Percentiles rank a stretch among this genome's conserved stretches.
phyloP scores from a whole-genome alignment of 2,888 invertebrate genomes.

The Aleiodes testaceus region DNA sequence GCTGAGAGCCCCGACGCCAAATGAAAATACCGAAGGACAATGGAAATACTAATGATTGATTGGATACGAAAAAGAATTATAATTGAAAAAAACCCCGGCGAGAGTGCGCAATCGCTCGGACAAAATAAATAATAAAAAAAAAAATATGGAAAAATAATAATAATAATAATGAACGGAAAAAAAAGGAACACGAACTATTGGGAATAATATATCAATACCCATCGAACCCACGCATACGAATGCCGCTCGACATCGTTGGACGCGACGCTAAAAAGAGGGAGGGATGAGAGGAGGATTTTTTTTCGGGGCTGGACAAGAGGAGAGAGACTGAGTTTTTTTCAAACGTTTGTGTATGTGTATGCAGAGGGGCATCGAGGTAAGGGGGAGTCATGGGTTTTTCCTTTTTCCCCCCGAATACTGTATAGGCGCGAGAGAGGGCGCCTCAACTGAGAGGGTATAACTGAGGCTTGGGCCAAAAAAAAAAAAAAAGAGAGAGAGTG shows the following conservation, averaged over 20 bases:
- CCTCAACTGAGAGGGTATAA: slow-evolving; percentile 34
- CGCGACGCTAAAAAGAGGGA: slow-evolving; percentile 31
- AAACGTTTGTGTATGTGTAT: slow-evolving; percentile 31
- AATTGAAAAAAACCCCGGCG: slow-evolving; percentile 72
- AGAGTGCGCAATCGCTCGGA: slow-evolving; percentile 54
- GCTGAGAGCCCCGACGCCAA: slow-evolving; percentile 65
- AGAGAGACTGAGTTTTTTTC: slow-evolving; percentile 38
- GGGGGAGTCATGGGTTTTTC: not conserved
- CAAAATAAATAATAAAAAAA: slow-evolving; percentile 42
- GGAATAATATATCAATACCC: slow-evolving; percentile 73
- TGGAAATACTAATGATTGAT: slow-evolving; percentile 74
- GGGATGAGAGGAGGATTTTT: slow-evolving; percentile 40
- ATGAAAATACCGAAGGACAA: slow-evolving; percentile 73
- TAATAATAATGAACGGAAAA: slow-evolving; percentile 38
- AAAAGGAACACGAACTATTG: slow-evolving; percentile 70
- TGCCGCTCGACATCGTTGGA: slow-evolving; percentile 55
- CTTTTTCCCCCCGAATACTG: not conserved
- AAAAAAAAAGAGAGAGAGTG: slow-evolving; percentile 59
- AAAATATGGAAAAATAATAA: not conserved
- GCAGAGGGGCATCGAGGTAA: slow-evolving; percentile 21
- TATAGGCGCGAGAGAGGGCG: slow-evolving; percentile 36
- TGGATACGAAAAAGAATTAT: slow-evolving; percentile 74
- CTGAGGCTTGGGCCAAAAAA: slow-evolving; percentile 20
- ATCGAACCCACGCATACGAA: slow-evolving; percentile 73
- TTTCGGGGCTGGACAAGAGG: slow-evolving; percentile 50